Conservation (phyloP, 2,797 vertebrate genomes). For the Xenops minutus region DNA sequence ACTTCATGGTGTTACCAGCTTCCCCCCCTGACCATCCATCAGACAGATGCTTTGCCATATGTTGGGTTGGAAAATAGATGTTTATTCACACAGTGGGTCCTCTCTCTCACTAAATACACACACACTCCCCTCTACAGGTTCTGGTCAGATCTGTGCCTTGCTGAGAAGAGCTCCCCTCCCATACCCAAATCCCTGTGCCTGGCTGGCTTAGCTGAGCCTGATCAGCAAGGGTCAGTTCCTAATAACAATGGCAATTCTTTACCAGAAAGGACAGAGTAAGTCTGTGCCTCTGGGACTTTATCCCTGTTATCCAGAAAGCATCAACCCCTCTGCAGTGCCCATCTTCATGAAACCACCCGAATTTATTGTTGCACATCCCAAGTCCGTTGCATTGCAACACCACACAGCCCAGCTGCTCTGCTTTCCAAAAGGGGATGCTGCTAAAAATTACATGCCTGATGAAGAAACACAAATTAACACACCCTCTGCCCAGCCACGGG, state of each 20-base stretch:
- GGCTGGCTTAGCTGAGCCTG: not conserved
- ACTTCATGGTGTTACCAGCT: fast-evolving
- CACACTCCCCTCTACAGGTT: not conserved
- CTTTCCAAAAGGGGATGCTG: conserved; percentile 35
- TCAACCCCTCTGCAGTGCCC: not conserved
- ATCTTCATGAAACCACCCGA: fast-evolving
- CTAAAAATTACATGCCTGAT: conserved; percentile 25
- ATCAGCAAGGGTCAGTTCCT: not conserved
- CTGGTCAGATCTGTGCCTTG: not conserved
- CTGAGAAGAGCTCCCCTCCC: not conserved
- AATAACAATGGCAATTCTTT: not conserved
- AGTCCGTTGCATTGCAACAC: conserved; percentile 1
- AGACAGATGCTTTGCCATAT: not conserved
- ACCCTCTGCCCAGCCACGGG: not conserved
- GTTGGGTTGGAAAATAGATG: fast-evolving
- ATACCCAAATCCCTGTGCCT: not conserved
- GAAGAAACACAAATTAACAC: conserved; percentile 18
- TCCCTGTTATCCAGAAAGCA: not conserved
- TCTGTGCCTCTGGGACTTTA: not conserved
- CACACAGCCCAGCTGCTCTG: not conserved
- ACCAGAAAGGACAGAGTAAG: not conserved
- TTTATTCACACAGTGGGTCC: fast-evolving
- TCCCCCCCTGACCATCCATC: not conserved
- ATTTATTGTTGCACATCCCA: not conserved
- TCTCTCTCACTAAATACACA: not conserved